Base-by-base conservation (phyloP, 2,113 vertebrate genomes). In the Lonchura striata region DNA sequence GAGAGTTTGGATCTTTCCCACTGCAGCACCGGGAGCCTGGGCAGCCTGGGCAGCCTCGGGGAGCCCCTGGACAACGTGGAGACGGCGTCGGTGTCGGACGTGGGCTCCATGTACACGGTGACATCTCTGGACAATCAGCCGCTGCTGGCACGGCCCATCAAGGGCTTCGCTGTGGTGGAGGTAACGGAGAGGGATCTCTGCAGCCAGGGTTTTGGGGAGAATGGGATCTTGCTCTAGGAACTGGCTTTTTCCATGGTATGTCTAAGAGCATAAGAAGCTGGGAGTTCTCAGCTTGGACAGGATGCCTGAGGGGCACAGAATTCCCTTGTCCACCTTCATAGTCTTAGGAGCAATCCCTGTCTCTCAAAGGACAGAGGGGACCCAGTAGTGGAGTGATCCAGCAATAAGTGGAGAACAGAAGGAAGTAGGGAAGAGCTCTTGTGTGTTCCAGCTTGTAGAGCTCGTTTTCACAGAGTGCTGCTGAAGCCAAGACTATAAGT, bases 161-260 rank as follows among this genome's bases (percentile, higher is more conserved):
- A 99, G 93, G 99, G 99, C 71, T 99, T 99, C 11, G 99, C 99
- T 17, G 99, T 99, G 6, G 99, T 99, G 89, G 99, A 99, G 99
- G 99, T 99, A 97, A 97, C 22, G 9, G 15, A 13, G 27, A 39
- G 33, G 42, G 17, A 4, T 5, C 60, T 64, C 39, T 57, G 23
- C 27, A 19, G 59, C 31, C 2, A 2, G 6, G 10, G 50, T 15
- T n/a, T n/a, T n/a, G 72, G 50, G 64, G 28, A 53, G 37, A 47
- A 3, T 9, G 37, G 72, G 28, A 11, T 54, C 31, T 17, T 23
- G 6, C 49, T 63, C 22, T 23, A 7, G 28, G 31, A 41, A 8
- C 4, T 52, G 78, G 3, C 8, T 39, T 41, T 59, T 47, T 20
- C 11, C 4, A 0, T 9, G 28, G 5, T 3, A 0, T 14, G 7